These are phyloP conservation scores for Lycodopsis pacificus DNA, from an alignment of 2,797 vertebrate genomes.

Conservation along the genomic window DNA sequence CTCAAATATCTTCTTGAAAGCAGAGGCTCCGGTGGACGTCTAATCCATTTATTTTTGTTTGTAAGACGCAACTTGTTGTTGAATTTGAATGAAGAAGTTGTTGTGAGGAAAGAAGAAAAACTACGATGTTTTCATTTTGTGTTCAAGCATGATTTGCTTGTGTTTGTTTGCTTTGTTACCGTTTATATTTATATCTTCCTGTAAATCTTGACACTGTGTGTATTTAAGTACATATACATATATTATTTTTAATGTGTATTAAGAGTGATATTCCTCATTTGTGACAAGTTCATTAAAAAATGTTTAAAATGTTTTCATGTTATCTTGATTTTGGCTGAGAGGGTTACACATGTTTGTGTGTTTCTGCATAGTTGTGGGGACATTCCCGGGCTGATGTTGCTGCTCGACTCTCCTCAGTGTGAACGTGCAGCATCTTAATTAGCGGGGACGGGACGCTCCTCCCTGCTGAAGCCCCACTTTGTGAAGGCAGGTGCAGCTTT, in stretches of 20 bases:
- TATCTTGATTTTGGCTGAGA: background rate
- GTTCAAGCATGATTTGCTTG: too few species aligned
- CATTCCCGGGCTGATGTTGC: constrained; percentile 1
- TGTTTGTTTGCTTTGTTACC: too few species aligned
- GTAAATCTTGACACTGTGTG: too few species aligned
- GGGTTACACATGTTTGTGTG: background rate
- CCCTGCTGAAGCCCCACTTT: constrained; percentile 35
- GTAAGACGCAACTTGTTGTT: background rate
- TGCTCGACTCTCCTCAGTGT: constrained; percentile 15
- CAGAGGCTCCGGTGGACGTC: background rate
- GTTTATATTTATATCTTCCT: too few species aligned
- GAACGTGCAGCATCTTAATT: constrained; percentile 48
- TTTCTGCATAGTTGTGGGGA: constrained; percentile 6
- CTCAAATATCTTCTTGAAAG: background rate
- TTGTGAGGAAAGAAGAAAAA: too few species aligned
- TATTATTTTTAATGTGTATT: too few species aligned
- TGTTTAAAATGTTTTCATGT: background rate
- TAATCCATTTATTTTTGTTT: background rate
- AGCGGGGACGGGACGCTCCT: constrained; percentile 13
- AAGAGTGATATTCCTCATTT: background rate
- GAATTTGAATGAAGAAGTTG: too few species aligned
- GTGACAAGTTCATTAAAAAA: background rate
- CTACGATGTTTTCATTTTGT: too few species aligned
- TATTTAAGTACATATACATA: too few species aligned
- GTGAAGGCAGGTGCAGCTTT: constrained; percentile 75